These are phyloP conservation scores for Molossus alvarezi DNA, from an alignment of 2,797 vertebrate species.

Conservation along the genomic window DNA sequence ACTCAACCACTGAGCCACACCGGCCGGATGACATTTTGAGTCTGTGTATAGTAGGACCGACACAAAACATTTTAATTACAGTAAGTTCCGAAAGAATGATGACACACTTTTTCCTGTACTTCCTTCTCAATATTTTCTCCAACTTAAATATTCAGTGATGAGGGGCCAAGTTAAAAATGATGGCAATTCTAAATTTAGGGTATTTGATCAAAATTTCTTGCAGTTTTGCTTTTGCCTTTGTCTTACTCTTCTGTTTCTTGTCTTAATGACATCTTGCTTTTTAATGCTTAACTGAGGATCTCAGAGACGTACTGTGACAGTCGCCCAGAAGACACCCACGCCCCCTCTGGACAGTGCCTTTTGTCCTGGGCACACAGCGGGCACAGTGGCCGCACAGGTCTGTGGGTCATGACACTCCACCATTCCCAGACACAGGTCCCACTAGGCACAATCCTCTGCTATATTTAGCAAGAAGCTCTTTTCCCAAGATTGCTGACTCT, in stretches of 20 bases:
- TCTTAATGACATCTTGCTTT: not conserved
- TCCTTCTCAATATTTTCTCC: not conserved
- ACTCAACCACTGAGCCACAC: not conserved
- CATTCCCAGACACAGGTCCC: not conserved
- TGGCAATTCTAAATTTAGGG: not conserved
- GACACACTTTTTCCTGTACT: not conserved
- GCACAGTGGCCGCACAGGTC: accelerated
- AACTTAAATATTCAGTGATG: not conserved
- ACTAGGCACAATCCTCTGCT: not conserved
- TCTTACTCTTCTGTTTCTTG: no score
- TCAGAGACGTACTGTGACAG: not conserved
- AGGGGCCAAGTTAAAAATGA: not conserved
- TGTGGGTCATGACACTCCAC: accelerated
- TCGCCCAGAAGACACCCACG: accelerated
- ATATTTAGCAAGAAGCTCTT: not conserved
- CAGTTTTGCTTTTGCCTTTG: not conserved
- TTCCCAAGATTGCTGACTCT: not conserved
- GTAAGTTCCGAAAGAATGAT: not conserved
- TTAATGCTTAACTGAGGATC: not conserved
- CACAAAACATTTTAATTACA: accelerated
- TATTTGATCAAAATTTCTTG: not conserved
- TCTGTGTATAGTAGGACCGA: not conserved
- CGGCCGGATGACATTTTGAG: not conserved
- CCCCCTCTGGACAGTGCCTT: accelerated
- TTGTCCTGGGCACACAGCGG: not conserved